Conservation (phyloP, 2,888 invertebrate species). For the Meghimatium bilineatum region DNA sequence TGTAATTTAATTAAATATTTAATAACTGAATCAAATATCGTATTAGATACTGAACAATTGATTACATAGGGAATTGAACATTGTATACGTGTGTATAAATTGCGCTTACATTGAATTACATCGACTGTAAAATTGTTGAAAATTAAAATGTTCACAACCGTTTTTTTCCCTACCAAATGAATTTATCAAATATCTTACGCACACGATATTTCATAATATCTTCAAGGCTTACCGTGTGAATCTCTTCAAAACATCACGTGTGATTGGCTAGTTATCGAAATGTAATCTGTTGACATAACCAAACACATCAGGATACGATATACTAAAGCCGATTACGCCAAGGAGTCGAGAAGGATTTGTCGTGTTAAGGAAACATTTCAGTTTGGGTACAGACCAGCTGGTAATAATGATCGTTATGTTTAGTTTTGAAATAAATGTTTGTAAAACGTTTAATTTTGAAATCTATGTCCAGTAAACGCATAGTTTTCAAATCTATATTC, state of each 20-base stretch:
- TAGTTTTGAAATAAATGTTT: too few species aligned
- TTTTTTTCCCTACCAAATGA: not conserved
- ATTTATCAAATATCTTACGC: not conserved
- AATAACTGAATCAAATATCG: too few species aligned
- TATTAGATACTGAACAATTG: too few species aligned
- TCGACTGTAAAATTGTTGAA: not conserved
- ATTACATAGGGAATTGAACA: too few species aligned
- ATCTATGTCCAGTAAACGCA: too few species aligned
- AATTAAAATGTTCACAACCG: not conserved
- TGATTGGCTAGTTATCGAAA: not conserved
- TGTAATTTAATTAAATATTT: too few species aligned
- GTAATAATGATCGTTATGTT: not conserved
- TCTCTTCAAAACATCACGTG: not conserved
- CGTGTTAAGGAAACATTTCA: not conserved
- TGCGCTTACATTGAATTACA: too few species aligned
- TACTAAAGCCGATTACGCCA: not conserved
- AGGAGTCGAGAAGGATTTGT: not conserved
- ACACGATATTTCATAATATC: conserved; percentile 1
- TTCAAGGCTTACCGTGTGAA: too few species aligned
- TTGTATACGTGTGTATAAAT: too few species aligned
- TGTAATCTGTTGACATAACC: not conserved
- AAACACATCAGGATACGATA: not conserved
- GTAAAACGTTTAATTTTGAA: too few species aligned
- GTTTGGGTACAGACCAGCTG: not conserved
- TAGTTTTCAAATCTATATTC: too few species aligned